These are phyloP conservation scores for Xiphophorus hellerii DNA, from an alignment of 2,113 vertebrate genomes.

Conservation along the genomic window DNA sequence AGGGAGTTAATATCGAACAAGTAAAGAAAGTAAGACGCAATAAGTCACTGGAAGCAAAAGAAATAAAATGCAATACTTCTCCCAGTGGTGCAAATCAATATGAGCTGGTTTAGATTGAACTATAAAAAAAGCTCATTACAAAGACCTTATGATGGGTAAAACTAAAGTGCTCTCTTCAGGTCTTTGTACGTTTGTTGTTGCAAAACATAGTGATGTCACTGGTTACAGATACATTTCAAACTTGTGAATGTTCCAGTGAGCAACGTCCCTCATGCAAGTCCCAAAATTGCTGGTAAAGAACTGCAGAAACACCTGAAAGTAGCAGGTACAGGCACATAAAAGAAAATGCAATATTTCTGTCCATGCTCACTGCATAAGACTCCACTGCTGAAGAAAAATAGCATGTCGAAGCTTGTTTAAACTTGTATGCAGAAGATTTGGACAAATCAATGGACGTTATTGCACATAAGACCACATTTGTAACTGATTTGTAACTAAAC, in stretches of 20 bases:
- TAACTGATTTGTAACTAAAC: not conserved
- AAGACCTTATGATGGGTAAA: too few relatives aligned
- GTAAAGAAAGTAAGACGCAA: not conserved
- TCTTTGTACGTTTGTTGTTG: too few relatives aligned
- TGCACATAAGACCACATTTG: not conserved
- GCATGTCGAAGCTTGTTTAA: not conserved
- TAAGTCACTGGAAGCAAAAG: not conserved
- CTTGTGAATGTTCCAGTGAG: too few relatives aligned
- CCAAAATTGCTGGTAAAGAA: not conserved
- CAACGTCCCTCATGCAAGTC: too few relatives aligned
- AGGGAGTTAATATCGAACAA: not conserved
- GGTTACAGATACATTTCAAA: too few relatives aligned
- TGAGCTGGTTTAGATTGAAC: too few relatives aligned
- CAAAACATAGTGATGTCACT: too few relatives aligned
- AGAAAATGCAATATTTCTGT: not conserved
- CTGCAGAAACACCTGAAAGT: not conserved
- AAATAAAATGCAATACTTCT: not conserved
- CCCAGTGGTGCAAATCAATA: too few relatives aligned
- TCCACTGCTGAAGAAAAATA: not conserved
- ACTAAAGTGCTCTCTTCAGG: too few relatives aligned
- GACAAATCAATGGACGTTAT: not conserved
- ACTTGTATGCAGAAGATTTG: not conserved
- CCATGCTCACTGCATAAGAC: not conserved
- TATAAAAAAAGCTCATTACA: too few relatives aligned
- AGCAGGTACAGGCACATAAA: too few relatives aligned